Conservation (phyloP, 2,113 vertebrate species). For the Vombatus ursinus region DNA sequence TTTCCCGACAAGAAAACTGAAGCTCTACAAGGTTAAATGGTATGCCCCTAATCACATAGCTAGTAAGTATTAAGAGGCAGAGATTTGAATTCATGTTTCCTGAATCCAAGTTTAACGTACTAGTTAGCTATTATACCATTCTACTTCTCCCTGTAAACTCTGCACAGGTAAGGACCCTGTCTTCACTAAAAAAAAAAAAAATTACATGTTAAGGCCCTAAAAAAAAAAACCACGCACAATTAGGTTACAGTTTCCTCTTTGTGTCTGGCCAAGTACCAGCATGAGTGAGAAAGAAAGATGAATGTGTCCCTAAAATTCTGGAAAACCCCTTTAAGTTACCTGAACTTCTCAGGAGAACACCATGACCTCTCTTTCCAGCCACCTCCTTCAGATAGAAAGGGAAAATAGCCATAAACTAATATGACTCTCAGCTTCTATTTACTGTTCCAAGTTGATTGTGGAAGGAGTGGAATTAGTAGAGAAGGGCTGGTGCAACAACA, state of each 20-base stretch:
- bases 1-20: background rate
- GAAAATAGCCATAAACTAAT: background rate
- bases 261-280: background rate
- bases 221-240: background rate
- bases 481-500: background rate
- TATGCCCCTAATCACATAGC: background rate
- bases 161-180: background rate
- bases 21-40: background rate
- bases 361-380: background rate
- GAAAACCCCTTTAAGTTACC: background rate
- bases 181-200: background rate
- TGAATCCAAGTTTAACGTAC: background rate
- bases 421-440: background rate
- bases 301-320: background rate
- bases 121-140: background rate
- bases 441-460: background rate
- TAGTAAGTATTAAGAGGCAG: background rate
- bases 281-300: background rate
- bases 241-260: background rate
- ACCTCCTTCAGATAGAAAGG: background rate
- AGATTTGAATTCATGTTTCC: background rate
- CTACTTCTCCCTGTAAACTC: background rate
- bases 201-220: background rate
- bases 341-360: background rate
- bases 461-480: background rate